Base-by-base conservation (phyloP, 2,888 invertebrate species). In the Chloroclystis v-ata region DNA sequence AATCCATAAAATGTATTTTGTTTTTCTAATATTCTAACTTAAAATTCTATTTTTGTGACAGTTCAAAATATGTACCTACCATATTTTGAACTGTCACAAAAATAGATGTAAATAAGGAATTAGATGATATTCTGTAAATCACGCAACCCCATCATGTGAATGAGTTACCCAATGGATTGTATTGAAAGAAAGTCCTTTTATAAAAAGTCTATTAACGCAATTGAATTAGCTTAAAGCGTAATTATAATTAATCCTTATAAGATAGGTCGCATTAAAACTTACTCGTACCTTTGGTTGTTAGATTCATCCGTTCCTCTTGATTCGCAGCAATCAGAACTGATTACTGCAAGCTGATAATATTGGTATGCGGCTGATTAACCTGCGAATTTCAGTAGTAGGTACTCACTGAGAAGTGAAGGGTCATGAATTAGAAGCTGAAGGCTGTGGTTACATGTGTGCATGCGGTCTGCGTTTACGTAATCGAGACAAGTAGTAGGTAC, bases 251-350 rank as follows among this genome's bases (percentile, higher is more conserved):
- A 20, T 4, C 20, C 20, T 20, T 4, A 20, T 4, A 20, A 20
- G 20, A 4, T 2, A 20, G 9, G 26, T 26, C 8, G 3, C 9
- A 26, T 26, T 26, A 26, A 26, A 8, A 26, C 8, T 8, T 26
- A 20, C 9, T 74, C 84, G 82, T 65, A 87, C 87, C 83, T 61
- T 78, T 87, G 61, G 87, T 87, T 73, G 85, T 86, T 79, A 87
- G 77, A 87, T 87, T 87, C 87, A 87, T 87, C 71, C 85, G 85
- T 77, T 67, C 78, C 81, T 81, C 82, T 82, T 82, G 61, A 72
- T 67, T 69, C 69, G 63, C 76, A 70, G 72, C 71, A 83, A 84
- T 85, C 82, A 82, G 74, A 67, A 68, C 67, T 67, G 81, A 80
- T 82, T 77, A 72, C 75, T 74, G 72, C 72, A 67, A 66, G 75